Base-by-base conservation (phyloP, 2,888 invertebrate genomes). In the Netelia inedita region DNA sequence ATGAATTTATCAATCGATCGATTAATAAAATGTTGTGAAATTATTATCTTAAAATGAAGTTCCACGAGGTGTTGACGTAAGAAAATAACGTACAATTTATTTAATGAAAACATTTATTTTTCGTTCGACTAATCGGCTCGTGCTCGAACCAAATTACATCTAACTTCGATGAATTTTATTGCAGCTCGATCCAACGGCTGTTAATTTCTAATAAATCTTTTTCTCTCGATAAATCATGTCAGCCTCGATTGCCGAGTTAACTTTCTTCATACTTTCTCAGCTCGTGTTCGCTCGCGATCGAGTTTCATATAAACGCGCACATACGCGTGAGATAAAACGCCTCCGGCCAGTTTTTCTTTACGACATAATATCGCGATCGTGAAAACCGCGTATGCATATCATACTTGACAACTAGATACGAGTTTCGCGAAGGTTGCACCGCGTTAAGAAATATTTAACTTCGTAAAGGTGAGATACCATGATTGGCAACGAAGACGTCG, bases 221-320 rank as follows among this genome's bases (percentile, higher is more conserved):
- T 55, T 75, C 35, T 57, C 75, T 66, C 21, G 41, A 35, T 16
- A 53, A 55, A 35, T 35, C 66, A 65, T 46, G 66, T 66, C 41
- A 66, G 41, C 41, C 75, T 57, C 35, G 75, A 75, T 65, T 16
- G 41, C 63, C 50, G 68, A 68, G 50, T 68, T 10, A n/a, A 75
- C 75, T 75, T 75, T 75, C 75, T 75, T 41, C n/a, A 23, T 63
- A 71, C 55, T 71, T 71, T 71, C 55, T 19, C 43, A 57, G 41
- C 16, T 11, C 19, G 35, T 14, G 16, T 19, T 65, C 50, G 63
- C 74, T 53, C 74, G 66, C 35, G 46, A 65, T 75, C 53, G 63
- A 46, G 65, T 46, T 46, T 46, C 46, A 46, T 46, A 46, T 43
- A 23, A 23, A 23, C 23, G 23, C 23, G 2, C 2, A 23, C 2